A percentile compares a stretch with the other conserved stretches of the same genome.
These are phyloP conservation scores for Poecilia latipinna DNA, from an alignment of 2,113 vertebrate species.

Conservation along the genomic window DNA sequence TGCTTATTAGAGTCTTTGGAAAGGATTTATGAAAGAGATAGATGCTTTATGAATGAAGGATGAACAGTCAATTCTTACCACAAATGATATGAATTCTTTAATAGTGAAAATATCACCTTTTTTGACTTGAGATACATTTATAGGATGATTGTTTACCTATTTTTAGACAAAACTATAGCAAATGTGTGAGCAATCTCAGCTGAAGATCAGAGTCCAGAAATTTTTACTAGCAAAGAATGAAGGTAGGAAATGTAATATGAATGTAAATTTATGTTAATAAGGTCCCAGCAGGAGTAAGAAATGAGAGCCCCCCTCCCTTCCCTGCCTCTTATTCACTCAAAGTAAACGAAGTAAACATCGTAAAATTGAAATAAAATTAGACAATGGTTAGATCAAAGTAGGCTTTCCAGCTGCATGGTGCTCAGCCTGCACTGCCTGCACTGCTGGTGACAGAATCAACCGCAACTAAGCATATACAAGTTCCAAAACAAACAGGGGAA, in stretches of 20 bases:
- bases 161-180: background rate
- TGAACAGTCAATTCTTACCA: too few relatives aligned
- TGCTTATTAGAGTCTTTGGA: too few relatives aligned
- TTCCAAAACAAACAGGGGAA: slow-evolving; percentile 38
- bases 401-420: background rate
- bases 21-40: too few relatives aligned
- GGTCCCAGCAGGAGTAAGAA: background rate
- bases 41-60: too few relatives aligned
- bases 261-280: background rate
- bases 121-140: too few relatives aligned
- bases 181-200: background rate
- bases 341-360: background rate
- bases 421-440: background rate
- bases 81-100: too few relatives aligned
- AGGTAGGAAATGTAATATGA: background rate
- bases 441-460: slow-evolving; percentile 10
- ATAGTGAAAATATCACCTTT: too few relatives aligned
- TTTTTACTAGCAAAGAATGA: background rate
- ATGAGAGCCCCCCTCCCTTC: background rate
- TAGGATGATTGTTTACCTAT: too few relatives aligned
- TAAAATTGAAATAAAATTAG: slow-evolving; percentile 3
- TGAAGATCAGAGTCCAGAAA: background rate
- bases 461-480: slow-evolving; percentile 16
- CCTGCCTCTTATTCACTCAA: background rate
- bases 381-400: slow-evolving; percentile 14